Evolutionary conservation across 2,888 invertebrate species (phyloP).

Genomic region (Netelia melanura): DNA sequence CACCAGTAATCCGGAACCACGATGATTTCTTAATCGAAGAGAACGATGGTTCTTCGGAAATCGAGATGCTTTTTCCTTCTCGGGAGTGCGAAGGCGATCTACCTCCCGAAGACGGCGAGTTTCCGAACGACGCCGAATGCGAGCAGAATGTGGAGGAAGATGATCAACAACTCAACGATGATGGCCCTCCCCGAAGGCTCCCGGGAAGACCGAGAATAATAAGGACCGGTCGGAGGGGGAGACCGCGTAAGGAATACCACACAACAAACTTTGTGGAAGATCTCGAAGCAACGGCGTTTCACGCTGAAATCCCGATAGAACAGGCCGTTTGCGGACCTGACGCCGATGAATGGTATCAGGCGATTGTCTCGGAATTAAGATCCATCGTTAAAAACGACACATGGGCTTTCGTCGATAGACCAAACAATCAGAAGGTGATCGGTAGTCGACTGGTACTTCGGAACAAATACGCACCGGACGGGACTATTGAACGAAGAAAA

Average conservation of each 20-base stretch:
- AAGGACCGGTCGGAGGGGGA: constrained; percentile 27
- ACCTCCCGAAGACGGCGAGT: too few species aligned
- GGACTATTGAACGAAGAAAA: constrained; percentile 22
- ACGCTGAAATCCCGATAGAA: not conserved
- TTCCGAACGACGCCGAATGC: not conserved
- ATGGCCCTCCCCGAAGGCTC: not conserved
- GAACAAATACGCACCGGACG: constrained; percentile 16
- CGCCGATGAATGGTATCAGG: constrained; percentile 9
- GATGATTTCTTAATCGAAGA: not conserved
- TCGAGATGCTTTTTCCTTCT: too few species aligned
- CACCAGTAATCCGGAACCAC: not conserved
- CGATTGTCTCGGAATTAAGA: constrained; percentile 1
- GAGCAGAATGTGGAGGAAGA: not conserved
- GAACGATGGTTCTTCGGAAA: too few species aligned
- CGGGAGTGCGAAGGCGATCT: too few species aligned
- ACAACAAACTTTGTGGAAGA: not conserved
- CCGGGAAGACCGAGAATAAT: constrained; percentile 30
- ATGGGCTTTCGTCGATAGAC: constrained; percentile 19
- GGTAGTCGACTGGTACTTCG: constrained; percentile 20
- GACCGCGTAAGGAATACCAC: constrained; percentile 42
- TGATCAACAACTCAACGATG: not conserved
- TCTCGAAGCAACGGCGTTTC: not conserved
- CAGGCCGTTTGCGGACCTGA: not conserved
- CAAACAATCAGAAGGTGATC: not conserved
- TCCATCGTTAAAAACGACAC: constrained; percentile 24